Evolutionary conservation across 2,888 invertebrate species (phyloP), one percentile per base, ranked within the genome.

Genomic region (Orthonevra nobilis): DNA sequence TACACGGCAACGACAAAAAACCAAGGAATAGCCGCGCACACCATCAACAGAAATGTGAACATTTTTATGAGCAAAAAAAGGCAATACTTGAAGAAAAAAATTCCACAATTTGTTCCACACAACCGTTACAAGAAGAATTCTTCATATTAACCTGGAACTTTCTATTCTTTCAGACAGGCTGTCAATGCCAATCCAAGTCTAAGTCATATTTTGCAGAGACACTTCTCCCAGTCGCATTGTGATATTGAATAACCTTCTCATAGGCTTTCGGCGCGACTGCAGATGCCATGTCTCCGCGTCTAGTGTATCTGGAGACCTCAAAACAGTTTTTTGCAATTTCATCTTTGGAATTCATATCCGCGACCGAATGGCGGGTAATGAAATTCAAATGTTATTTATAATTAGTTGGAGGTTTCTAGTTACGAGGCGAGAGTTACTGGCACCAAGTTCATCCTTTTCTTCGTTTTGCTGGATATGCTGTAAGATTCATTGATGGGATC

Each of bases 171-270:
- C 6, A 26, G 60, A 14, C 23, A n/a, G 23, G 34, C 61, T 69
- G 50, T 61, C 50, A 69, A 50, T 42, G 3, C 19, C 12, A n/a
- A 9, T 3, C 3, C 10, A 12, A 38, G 40, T 23, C 23, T 17
- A 50, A 58, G 30, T 17, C 40, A 50, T 60, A 17, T 60, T 34
- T 60, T 52, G 10, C 34, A 52, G 30, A 46, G 19, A 50, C 44
- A 17, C 23, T 52, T 64, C 38, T 30, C 15, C 23, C 19, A 23
- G 26, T 44, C 10, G 36, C 70, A 46, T 46, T 54, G 56, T 56
- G 54, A 40, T 54, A 72, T 64, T 64, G 46, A 48, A 72, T 64
- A 64, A 72, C 54, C 64, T 64, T 56, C 72, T 64, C 70, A 46
- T 28, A 63, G 28, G 28, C 42, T 6, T 3, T 14, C 23, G 5